These are phyloP conservation scores for Acronicta psi DNA, from an alignment of 2,888 invertebrate species.

Conservation along the genomic window DNA sequence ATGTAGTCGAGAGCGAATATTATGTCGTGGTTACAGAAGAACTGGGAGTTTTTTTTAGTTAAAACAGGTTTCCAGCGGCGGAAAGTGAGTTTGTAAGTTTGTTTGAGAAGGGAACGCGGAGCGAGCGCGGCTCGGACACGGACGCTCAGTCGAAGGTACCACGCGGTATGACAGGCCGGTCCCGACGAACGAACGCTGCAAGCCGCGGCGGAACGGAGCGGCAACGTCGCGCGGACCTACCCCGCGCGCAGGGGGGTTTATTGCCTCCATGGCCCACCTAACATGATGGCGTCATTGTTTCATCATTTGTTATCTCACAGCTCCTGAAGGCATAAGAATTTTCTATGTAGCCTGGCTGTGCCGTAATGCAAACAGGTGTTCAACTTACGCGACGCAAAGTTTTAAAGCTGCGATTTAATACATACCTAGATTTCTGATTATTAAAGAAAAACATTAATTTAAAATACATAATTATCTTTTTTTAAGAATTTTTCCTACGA, in stretches of 20 bases:
- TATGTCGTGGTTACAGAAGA: slow-evolving; percentile 62
- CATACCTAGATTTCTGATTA: neutral
- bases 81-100: slow-evolving; percentile 83
- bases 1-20: slow-evolving; percentile 64
- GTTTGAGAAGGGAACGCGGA: slow-evolving; percentile 65
- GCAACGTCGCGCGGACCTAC: slow-evolving; percentile 75
- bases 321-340: slow-evolving; percentile 68
- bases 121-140: slow-evolving; percentile 67
- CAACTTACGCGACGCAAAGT: slow-evolving; percentile 26
- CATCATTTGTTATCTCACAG: slow-evolving; percentile 76
- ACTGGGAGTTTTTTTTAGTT: slow-evolving; percentile 67
- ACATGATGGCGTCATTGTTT: slow-evolving; percentile 76
- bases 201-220: slow-evolving; percentile 67
- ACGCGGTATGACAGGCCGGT: slow-evolving; percentile 71
- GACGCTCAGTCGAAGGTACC: slow-evolving; percentile 73
- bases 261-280: slow-evolving; percentile 68
- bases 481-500: no score
- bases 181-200: slow-evolving; percentile 54
- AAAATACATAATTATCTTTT: no score
- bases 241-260: slow-evolving; percentile 67
- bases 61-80: slow-evolving; percentile 77
- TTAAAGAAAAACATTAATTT: no score
- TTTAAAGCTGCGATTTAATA: slow-evolving; percentile 27
- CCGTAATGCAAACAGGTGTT: slow-evolving; percentile 47
- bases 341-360: slow-evolving; percentile 27